These are phyloP conservation scores for Oryzias melastigma DNA, from an alignment of 2,113 vertebrate genomes.

Conservation along the genomic window DNA sequence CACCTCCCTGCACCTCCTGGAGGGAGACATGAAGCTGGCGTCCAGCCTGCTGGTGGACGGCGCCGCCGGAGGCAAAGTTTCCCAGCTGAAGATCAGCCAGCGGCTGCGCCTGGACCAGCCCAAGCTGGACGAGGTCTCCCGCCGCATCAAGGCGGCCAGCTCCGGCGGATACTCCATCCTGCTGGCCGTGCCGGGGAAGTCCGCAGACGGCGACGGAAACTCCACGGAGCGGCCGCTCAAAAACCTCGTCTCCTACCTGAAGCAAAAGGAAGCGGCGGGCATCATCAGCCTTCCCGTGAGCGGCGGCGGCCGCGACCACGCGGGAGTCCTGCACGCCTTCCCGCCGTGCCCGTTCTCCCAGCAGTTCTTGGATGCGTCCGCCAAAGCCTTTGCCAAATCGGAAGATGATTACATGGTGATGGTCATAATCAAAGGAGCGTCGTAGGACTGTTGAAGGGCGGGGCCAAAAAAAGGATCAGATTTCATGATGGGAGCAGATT, in stretches of 20 bases:
- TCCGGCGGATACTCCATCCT: slow-evolving; percentile 88
- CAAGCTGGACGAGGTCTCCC: slow-evolving; percentile 95
- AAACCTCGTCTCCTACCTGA: slow-evolving; percentile 98
- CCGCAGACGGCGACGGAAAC: slow-evolving; percentile 81
- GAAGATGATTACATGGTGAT: slow-evolving; percentile 99
- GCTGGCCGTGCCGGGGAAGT: slow-evolving; percentile 87
- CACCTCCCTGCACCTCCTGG: slow-evolving; percentile 92
- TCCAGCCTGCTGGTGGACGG: slow-evolving; percentile 85
- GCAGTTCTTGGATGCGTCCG: slow-evolving; percentile 96
- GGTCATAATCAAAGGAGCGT: slow-evolving; percentile 95
- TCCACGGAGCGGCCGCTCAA: slow-evolving; percentile 93
- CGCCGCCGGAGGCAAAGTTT: slow-evolving; percentile 82
- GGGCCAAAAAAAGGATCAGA: too few species aligned
- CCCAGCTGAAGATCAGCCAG: slow-evolving; percentile 96
- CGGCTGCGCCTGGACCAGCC: slow-evolving; percentile 95
- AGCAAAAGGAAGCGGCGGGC: slow-evolving; percentile 98
- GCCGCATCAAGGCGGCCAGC: slow-evolving; percentile 94
- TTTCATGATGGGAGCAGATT: slow-evolving; percentile 15
- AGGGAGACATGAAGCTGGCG: slow-evolving; percentile 87
- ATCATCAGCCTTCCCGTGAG: slow-evolving; percentile 97
- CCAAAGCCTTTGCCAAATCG: slow-evolving; percentile 95
- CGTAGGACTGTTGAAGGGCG: slow-evolving; percentile 73
- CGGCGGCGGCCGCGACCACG: slow-evolving; percentile 93
- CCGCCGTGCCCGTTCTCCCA: slow-evolving; percentile 98
- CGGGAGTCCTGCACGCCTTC: slow-evolving; percentile 95